Evolutionary conservation across 2,888 invertebrate species (phyloP), one percentile per base, ranked within the genome.

Genomic region (Hartigia nigra): DNA sequence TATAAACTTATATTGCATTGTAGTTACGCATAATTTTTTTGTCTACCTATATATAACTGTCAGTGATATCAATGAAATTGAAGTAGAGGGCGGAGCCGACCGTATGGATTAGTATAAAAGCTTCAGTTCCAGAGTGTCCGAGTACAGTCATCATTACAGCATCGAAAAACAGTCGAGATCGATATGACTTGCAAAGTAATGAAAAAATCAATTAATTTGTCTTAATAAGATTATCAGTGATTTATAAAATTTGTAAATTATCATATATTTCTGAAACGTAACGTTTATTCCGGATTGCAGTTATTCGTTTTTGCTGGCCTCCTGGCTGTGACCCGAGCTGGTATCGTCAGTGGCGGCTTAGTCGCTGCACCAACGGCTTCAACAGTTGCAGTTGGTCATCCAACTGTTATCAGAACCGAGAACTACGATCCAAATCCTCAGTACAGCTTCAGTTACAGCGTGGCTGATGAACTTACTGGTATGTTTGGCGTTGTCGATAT

Each of bases 371-470:
- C 86, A 69, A 82, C 81, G 78, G 84, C 87, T 74, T 84, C 88
- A 23, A 84, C 88, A 37, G 83, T 89, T 23, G 84, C 88, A 32
- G 85, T 89, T 31, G 86, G 87, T 12, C 86, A 87, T 70, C 89
- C 89, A 35, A 84, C 86, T 34, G 83, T 84, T 37, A 79, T 83
- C 34, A 80, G 83, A 75, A 82, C 87, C 12, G 88, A 89, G 81
- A 85, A 87, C 82, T 90, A 86, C 80, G 88, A 91, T 78, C 84
- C 90, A 31, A 84, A 88, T 84, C 91, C 90, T 70, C 88, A 89
- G 76, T 91, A 91, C 82, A 90, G 89, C 82, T 90, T 89, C 80
- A 89, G 88, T 77, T 91, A 91, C 86, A 90, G 88, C 81, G 89
- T 90, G 11, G 89, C 90, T 31, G 90, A 91, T 81, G 87, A 87